Percentiles rank a stretch among this genome's conserved stretches.
These are phyloP conservation scores for Rugalucina vietnamica DNA, from an alignment of 2,888 invertebrate species.

Conservation along the genomic window DNA sequence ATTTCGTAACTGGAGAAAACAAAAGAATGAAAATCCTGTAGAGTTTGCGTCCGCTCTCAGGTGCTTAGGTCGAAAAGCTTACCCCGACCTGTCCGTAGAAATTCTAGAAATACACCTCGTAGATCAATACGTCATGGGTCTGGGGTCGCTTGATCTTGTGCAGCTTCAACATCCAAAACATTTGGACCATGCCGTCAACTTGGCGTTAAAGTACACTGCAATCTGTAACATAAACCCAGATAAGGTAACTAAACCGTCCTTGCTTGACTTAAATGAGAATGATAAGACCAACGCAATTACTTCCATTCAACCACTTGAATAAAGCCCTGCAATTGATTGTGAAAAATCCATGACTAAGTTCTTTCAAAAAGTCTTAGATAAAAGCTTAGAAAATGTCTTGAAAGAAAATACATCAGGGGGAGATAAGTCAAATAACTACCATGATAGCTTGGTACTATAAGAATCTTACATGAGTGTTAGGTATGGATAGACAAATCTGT, in stretches of 20 bases:
- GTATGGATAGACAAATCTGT: too few relatives aligned
- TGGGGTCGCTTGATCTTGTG: not conserved
- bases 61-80: slow-evolving; percentile 4
- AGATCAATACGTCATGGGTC: not conserved
- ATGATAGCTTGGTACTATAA: not conserved
- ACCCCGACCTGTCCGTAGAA: not conserved
- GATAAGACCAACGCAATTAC: not conserved
- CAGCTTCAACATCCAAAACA: too few relatives aligned
- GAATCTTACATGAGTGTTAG: too few relatives aligned
- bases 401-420: not conserved
- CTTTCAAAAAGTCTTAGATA: not conserved
- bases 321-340: not conserved
- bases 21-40: not conserved
- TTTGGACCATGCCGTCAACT: too few relatives aligned
- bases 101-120: slow-evolving; percentile 1
- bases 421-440: not conserved
- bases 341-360: not conserved
- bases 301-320: not conserved
- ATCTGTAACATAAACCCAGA: slow-evolving; percentile 1
- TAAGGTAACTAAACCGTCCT: not conserved
- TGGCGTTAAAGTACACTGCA: too few relatives aligned
- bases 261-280: not conserved
- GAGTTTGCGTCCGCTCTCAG: not conserved
- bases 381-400: not conserved
- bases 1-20: not conserved